phyloP scores from a whole-genome alignment of 64 coral and sea anemone genomes.

The Stichodactyla helianthus region DNA sequence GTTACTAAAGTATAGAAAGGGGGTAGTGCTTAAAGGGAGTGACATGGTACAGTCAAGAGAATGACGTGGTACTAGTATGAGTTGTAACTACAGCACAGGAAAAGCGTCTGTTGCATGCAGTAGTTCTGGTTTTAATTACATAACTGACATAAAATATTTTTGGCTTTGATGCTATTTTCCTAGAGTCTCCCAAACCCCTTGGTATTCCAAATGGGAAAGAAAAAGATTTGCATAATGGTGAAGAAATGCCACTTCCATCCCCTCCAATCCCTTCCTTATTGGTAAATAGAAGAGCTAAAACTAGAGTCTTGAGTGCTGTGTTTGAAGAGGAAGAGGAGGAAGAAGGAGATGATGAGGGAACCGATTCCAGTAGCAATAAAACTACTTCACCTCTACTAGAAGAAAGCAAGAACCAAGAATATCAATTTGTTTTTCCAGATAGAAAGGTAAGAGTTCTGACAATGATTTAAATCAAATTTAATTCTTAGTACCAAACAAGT shows the following conservation, averaged over 20 bases:
- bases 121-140: too few species aligned
- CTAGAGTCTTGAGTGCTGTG: conserved; percentile 67
- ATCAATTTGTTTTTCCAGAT: conserved; percentile 44
- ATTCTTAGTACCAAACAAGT: too few species aligned
- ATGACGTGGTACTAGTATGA: too few species aligned
- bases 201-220: not conserved
- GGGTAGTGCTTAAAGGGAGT: too few species aligned
- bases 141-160: not conserved
- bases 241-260: not conserved
- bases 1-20: too few species aligned
- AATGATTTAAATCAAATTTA: not conserved
- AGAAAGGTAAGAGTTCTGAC: conserved; percentile 20
- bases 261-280: not conserved
- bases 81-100: too few species aligned
- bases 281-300: conserved; percentile 1
- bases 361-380: not conserved
- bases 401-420: conserved; percentile 22
- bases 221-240: not conserved
- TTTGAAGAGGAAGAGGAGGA: conserved; percentile 47
- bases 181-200: not conserved
- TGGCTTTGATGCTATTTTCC: not conserved
- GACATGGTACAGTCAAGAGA: too few species aligned
- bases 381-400: not conserved
- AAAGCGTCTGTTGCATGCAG: too few species aligned
- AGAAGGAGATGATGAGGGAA: conserved; percentile 16